Percentiles rank a stretch among this genome's conserved stretches.
These are phyloP conservation scores for Coelopa frigida DNA, from an alignment of 1,140 invertebrate genomes.

Conservation along the genomic window DNA sequence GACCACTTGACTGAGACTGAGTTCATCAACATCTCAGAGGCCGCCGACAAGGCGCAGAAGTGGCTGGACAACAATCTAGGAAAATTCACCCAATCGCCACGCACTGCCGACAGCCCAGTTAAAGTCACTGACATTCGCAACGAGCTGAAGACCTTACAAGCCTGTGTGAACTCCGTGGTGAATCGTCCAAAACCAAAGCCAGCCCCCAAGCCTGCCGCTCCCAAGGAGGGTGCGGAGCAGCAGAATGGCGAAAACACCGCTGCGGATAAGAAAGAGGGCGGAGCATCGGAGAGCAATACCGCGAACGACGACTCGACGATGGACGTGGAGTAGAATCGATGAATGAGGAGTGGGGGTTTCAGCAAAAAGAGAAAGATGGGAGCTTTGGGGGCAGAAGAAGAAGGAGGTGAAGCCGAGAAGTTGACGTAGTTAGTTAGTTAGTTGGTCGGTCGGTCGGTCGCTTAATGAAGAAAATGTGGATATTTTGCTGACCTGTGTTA, in stretches of 20 bases:
- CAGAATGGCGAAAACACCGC: conserved; percentile 30
- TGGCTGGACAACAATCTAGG: conserved; percentile 71
- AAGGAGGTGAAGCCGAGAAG: no score
- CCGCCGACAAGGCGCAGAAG: conserved; percentile 52
- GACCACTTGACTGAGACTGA: conserved; percentile 75
- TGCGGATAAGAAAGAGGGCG: no score
- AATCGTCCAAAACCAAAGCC: conserved; percentile 44
- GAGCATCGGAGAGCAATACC: conserved; percentile 5
- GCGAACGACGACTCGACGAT: conserved; percentile 17
- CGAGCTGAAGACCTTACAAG: conserved; percentile 52
- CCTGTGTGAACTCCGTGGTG: conserved; percentile 42
- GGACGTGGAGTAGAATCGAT: conserved; percentile 19
- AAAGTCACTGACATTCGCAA: conserved; percentile 67
- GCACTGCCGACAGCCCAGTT: conserved; percentile 62
- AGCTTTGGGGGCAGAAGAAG: no score
- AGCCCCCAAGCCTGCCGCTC: conserved; percentile 25
- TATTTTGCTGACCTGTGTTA: no score
- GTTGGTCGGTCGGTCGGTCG: no score
- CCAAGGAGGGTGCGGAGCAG: conserved; percentile 31
- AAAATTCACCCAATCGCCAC: conserved; percentile 53
- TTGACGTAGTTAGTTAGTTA: no score
- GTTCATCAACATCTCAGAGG: conserved; percentile 60
- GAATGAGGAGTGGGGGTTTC: no score
- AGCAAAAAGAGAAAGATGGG: no score
- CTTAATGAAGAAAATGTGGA: no score